Percentiles rank a stretch among this genome's conserved stretches.
Conservation (phyloP, 2,797 vertebrate species). For the Heterohyrax brucei region DNA sequence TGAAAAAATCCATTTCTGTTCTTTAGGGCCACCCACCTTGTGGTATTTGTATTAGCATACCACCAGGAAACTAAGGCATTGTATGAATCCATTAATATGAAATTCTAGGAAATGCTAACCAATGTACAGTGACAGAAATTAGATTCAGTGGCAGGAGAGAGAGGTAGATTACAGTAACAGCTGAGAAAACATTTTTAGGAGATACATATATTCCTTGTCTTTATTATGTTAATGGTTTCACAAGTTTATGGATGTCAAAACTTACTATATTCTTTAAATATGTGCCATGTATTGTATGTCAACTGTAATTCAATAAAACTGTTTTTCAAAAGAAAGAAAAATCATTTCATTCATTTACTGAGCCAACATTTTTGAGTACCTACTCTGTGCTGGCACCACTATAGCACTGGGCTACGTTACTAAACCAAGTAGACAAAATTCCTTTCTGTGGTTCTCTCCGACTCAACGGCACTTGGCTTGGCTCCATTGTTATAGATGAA, state of each 20-base stretch:
- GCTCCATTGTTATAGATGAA: neutral
- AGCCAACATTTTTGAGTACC: too few species aligned
- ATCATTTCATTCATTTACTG: too few species aligned
- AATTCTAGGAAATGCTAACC: conserved; percentile 7
- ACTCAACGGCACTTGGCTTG: neutral
- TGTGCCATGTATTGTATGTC: neutral
- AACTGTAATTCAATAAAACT: too few species aligned
- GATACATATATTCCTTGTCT: neutral
- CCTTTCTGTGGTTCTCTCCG: neutral
- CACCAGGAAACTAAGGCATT: too few species aligned
- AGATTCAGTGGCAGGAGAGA: neutral
- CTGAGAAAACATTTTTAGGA: neutral
- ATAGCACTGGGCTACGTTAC: neutral
- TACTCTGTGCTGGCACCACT: neutral
- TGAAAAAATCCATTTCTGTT: too few species aligned
- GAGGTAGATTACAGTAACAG: neutral
- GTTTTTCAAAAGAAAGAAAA: too few species aligned
- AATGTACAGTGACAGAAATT: neutral
- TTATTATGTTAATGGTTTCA: neutral
- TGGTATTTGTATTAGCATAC: too few species aligned
- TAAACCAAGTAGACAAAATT: conserved; percentile 3
- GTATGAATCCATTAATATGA: neutral
- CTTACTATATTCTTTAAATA: neutral
- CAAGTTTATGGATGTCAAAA: neutral
- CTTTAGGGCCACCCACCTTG: too few species aligned